Conservation (phyloP, 2,113 vertebrate species). For the Neotoma lepida region DNA sequence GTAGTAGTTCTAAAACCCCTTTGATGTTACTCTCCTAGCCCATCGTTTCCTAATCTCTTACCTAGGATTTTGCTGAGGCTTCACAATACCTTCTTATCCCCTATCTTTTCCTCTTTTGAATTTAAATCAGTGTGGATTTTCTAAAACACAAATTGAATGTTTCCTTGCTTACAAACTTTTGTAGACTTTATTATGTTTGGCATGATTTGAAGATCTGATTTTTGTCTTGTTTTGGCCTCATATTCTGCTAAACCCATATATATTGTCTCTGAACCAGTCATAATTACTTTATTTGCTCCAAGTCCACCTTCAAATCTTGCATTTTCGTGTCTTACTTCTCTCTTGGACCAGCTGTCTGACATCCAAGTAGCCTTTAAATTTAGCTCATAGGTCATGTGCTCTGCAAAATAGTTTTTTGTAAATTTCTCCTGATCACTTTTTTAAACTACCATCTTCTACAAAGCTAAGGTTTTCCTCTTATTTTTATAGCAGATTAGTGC, state of each 20-base stretch:
- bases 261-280: not conserved
- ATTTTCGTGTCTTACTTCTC: not conserved
- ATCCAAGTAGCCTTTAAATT: constrained; percentile 21
- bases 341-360: not conserved
- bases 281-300: constrained; percentile 14
- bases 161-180: not conserved
- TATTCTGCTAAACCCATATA: constrained; percentile 20
- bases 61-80: not conserved
- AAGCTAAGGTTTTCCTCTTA: constrained; percentile 11
- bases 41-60: not conserved
- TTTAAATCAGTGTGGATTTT: not conserved
- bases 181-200: not conserved
- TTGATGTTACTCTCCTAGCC: not conserved
- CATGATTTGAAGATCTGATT: not conserved
- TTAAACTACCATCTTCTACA: not conserved
- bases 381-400: not conserved
- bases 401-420: not conserved
- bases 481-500: not conserved
- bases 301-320: not conserved
- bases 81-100: not conserved
- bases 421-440: not conserved
- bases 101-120: not conserved
- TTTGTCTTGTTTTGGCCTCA: not conserved
- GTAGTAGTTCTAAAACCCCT: not conserved
- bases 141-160: constrained; percentile 5